Conservation (phyloP, 1,140 invertebrate species). For the Drosophila bocqueti region DNA sequence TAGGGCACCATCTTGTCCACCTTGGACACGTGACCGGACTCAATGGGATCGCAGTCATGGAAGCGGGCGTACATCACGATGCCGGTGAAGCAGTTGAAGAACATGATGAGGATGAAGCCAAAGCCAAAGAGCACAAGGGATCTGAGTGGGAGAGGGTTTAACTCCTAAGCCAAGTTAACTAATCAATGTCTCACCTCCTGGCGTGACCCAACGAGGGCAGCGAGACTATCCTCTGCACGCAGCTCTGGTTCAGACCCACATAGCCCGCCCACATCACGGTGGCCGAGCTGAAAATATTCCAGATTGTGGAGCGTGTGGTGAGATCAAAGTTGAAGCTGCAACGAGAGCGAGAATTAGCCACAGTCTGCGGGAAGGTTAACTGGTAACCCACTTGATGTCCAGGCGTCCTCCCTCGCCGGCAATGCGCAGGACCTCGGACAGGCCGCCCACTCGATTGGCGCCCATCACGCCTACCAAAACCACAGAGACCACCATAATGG, state of each 20-base stretch:
- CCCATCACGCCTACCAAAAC: constrained; percentile 89
- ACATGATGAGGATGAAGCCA: constrained; percentile 86
- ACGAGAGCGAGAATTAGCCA: background rate
- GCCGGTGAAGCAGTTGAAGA: constrained; percentile 88
- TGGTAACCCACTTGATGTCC: constrained; percentile 87
- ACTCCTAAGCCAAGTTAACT: fast-evolving
- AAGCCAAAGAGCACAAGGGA: constrained; percentile 85
- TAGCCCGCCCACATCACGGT: constrained; percentile 61
- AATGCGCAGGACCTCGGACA: constrained; percentile 88
- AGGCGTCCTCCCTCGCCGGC: constrained; percentile 87
- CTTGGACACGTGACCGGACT: constrained; percentile 66
- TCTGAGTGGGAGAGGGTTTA: constrained; percentile 50
- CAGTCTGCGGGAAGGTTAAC: too few species aligned
- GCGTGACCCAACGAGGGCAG: constrained; percentile 71
- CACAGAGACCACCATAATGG: constrained; percentile 91
- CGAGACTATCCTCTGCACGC: constrained; percentile 76
- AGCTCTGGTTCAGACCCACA: constrained; percentile 78
- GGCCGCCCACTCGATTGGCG: constrained; percentile 88
- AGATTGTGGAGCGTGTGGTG: constrained; percentile 58
- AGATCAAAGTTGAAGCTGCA: constrained; percentile 67
- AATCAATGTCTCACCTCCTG: constrained; percentile 30
- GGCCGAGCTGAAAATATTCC: constrained; percentile 54
- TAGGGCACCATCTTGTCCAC: constrained; percentile 87
- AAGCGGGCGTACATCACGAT: constrained; percentile 91
- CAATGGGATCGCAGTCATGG: constrained; percentile 90